Percentiles rank a stretch among this genome's conserved stretches.
These are phyloP conservation scores for Clivina fossor DNA, from an alignment of 2,888 invertebrate species.

Conservation along the genomic window DNA sequence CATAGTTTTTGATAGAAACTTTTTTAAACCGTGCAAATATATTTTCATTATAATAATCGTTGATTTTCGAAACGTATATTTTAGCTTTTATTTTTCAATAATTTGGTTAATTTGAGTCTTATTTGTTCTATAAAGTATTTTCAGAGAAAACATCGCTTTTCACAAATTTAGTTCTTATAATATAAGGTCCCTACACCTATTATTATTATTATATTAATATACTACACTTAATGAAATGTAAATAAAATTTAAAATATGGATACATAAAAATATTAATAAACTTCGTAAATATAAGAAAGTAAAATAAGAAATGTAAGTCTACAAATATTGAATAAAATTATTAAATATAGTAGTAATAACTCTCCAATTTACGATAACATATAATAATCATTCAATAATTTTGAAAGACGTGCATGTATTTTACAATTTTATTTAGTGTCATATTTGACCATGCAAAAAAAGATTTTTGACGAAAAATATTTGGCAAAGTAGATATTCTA, in stretches of 20 bases:
- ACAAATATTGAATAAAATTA: neutral
- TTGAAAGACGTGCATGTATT: too few relatives aligned
- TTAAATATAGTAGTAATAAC: neutral
- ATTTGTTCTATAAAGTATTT: neutral
- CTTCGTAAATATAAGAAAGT: neutral
- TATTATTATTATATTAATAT: neutral
- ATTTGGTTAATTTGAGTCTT: too few relatives aligned
- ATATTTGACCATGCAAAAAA: too few relatives aligned
- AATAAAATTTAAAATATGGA: neutral
- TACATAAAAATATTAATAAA: neutral
- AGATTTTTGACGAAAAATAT: too few relatives aligned
- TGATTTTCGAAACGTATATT: neutral
- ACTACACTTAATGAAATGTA: neutral
- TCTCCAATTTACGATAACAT: too few relatives aligned
- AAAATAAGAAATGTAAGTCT: neutral
- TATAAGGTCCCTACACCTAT: conserved; percentile 22
- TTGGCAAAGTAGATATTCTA: too few relatives aligned
- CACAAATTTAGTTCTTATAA: conserved; percentile 13
- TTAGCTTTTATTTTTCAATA: neutral
- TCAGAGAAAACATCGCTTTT: conserved; percentile 24
- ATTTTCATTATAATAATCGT: neutral
- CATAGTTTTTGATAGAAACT: neutral
- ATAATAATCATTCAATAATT: too few relatives aligned
- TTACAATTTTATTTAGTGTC: too few relatives aligned
- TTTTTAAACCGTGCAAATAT: neutral